A percentile compares a stretch with the other conserved stretches of the same genome.
These are phyloP conservation scores for Tragelaphus buxtoni DNA, from an alignment of 2,113 vertebrate species.

Conservation along the genomic window DNA sequence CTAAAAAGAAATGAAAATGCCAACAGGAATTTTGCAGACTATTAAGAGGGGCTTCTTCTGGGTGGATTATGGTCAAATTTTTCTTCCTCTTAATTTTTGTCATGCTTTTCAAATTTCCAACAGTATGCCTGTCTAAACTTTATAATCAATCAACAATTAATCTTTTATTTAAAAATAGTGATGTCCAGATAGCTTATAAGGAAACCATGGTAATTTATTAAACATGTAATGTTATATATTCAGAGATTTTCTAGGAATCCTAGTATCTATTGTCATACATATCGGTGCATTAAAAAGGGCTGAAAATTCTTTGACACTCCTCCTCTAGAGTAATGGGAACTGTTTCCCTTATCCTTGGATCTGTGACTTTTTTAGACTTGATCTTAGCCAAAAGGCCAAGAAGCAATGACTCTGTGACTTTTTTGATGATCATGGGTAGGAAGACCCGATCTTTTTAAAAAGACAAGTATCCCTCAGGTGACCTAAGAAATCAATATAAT, in stretches of 20 bases:
- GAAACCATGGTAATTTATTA: background rate
- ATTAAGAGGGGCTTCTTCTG: background rate
- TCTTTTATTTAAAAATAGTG: background rate
- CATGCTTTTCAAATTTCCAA: background rate
- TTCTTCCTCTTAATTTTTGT: background rate
- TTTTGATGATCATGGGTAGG: background rate
- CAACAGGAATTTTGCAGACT: background rate
- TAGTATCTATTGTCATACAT: background rate
- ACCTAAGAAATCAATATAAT: background rate
- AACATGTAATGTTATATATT: background rate
- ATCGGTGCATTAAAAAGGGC: background rate
- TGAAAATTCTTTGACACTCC: background rate
- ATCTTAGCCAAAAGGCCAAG: background rate
- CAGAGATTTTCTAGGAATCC: background rate
- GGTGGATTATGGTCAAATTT: background rate
- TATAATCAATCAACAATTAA: background rate
- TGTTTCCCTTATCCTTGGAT: background rate
- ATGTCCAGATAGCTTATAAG: background rate
- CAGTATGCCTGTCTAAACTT: background rate
- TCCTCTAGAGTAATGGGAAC: background rate
- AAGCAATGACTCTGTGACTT: background rate
- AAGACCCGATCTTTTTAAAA: background rate
- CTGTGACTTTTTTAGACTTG: background rate
- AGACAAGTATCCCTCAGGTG: background rate
- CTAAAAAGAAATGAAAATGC: background rate